Percentiles rank a stretch among this genome's conserved stretches.
Evolutionary conservation across 2,113 vertebrate genomes (phyloP).

Genomic region (Hypocryptadius cinnamomeus): DNA sequence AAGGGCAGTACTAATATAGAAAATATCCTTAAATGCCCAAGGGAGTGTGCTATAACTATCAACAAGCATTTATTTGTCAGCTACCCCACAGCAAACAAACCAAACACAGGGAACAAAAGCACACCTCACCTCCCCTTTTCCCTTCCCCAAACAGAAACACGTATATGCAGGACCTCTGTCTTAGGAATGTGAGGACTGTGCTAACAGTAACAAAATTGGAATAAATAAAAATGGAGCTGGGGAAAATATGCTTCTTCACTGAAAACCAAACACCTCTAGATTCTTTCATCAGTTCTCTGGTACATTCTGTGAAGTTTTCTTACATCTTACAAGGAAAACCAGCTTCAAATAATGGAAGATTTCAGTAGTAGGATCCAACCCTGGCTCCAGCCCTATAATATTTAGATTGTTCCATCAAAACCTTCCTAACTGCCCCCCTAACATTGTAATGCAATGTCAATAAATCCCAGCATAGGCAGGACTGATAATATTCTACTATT

Average conservation of each 20-base stretch:
- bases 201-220: neutral
- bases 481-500: neutral
- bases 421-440: neutral
- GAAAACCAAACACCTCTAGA: neutral
- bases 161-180: neutral
- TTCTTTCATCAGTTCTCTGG: neutral
- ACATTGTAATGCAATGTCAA: neutral
- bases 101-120: conserved; percentile 1
- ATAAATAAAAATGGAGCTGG: neutral
- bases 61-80: conserved; percentile 19
- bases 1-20: conserved; percentile 11
- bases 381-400: neutral
- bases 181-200: neutral
- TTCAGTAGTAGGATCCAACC: neutral
- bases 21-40: conserved; percentile 10
- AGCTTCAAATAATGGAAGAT: neutral
- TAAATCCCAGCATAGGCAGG: neutral
- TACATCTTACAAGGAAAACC: neutral
- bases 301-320: neutral
- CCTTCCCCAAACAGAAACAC: neutral
- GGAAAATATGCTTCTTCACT: neutral
- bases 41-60: neutral
- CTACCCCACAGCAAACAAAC: neutral
- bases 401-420: neutral
- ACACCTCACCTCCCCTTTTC: neutral